A percentile compares a stretch with the other conserved stretches of the same genome.
These are phyloP conservation scores for Scytalopus superciliaris DNA, from an alignment of 2,113 vertebrate species.

Conservation along the genomic window DNA sequence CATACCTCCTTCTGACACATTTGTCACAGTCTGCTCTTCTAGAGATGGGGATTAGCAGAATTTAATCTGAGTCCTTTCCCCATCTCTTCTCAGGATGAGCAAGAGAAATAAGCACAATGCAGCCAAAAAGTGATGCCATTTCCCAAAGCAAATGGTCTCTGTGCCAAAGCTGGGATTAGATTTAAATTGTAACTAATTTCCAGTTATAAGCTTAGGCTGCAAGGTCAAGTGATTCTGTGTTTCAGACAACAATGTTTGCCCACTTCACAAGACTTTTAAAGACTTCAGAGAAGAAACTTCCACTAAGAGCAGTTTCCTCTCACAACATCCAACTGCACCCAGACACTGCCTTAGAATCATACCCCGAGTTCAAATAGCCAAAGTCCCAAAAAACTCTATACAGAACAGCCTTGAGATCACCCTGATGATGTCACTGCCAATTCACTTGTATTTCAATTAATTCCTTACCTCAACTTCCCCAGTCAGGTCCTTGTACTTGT, in stretches of 20 bases:
- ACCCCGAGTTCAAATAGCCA: rapidly evolving
- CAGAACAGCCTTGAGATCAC: neutral
- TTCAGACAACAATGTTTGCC: neutral
- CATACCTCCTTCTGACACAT: neutral
- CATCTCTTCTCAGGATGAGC: neutral
- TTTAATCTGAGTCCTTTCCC: neutral
- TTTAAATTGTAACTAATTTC: slow-evolving; percentile 2
- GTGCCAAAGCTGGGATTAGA: slow-evolving; percentile 18
- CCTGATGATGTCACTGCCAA: neutral
- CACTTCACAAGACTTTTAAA: neutral
- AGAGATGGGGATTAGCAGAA: neutral
- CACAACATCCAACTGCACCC: neutral
- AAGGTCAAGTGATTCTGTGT: neutral
- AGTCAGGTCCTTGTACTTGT: slow-evolving; percentile 98
- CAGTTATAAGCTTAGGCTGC: neutral
- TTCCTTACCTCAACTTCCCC: slow-evolving; percentile 94
- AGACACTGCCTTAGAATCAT: neutral
- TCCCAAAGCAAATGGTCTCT: neutral
- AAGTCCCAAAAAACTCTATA: rapidly evolving
- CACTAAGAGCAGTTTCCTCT: neutral
- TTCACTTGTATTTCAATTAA: rapidly evolving
- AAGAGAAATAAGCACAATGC: neutral
- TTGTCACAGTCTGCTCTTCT: neutral
- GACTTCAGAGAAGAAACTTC: neutral
- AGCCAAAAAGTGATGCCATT: neutral